A percentile compares a stretch with the other conserved stretches of the same genome.
Conservation (phyloP, 2,888 invertebrate species). For the Sarcophaga variegata region DNA sequence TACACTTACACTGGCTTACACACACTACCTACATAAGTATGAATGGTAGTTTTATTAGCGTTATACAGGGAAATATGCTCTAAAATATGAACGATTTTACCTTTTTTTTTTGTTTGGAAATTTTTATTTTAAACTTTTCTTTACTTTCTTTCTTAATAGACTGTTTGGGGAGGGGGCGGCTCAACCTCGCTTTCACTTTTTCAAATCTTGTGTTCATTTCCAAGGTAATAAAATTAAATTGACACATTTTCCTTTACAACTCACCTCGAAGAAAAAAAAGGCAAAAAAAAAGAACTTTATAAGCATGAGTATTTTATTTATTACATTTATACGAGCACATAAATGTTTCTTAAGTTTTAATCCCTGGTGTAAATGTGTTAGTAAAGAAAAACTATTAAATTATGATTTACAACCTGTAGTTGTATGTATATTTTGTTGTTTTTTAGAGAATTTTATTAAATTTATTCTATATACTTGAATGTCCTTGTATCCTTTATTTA, state of each 20-base stretch:
- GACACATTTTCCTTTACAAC: constrained; percentile 57
- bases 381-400: neutral
- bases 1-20: neutral
- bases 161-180: constrained; percentile 13
- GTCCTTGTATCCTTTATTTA: constrained; percentile 8
- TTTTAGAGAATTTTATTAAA: neutral
- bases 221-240: constrained; percentile 58
- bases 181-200: neutral
- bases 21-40: neutral
- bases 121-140: no score
- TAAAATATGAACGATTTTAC: no score
- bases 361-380: neutral
- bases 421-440: neutral
- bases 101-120: no score
- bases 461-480: neutral
- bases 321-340: neutral
- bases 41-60: constrained; percentile 11
- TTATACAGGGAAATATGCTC: no score
- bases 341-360: neutral
- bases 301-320: neutral
- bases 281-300: neutral
- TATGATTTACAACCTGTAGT: neutral
- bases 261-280: neutral
- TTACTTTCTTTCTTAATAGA: no score
- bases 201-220: constrained; percentile 36